phyloP scores from a whole-genome alignment of 2,797 vertebrate genomes.

The Rhabdophis nuchalis region DNA sequence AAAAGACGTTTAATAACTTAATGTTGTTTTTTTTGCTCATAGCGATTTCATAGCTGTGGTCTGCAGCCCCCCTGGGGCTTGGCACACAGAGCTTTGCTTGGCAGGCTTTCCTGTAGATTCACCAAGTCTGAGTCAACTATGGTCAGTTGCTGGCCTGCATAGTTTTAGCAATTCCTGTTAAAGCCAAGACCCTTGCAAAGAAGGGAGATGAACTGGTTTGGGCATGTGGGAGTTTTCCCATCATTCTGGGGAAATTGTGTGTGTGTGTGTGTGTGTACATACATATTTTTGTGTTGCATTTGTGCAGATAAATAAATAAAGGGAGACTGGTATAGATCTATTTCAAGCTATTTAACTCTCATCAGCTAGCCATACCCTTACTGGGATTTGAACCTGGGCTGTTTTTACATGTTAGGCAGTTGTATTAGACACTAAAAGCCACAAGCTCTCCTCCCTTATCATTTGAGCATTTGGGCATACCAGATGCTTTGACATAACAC shows the following conservation, averaged over 20 bases:
- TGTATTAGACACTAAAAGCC: too few relatives aligned
- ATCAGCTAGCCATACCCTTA: too few relatives aligned
- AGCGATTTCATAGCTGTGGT: conserved; percentile 57
- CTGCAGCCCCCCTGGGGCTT: conserved; percentile 69
- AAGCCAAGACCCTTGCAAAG: conserved; percentile 41
- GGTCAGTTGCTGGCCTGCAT: conserved; percentile 46
- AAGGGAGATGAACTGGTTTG: background rate
- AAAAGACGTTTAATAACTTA: conserved; percentile 69
- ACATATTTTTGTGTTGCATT: too few relatives aligned
- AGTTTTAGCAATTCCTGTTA: conserved; percentile 58
- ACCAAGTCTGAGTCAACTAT: conserved; percentile 52
- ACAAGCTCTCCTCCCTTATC: too few relatives aligned
- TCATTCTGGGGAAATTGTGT: conserved; percentile 31
- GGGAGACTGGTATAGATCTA: too few relatives aligned
- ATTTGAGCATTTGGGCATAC: too few relatives aligned
- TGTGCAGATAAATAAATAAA: too few relatives aligned
- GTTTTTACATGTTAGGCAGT: too few relatives aligned
- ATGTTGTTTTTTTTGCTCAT: conserved; percentile 67
- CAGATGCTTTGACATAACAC: too few relatives aligned
- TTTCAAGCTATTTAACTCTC: too few relatives aligned
- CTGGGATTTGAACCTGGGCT: too few relatives aligned
- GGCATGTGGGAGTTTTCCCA: background rate
- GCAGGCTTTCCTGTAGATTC: conserved; percentile 57
- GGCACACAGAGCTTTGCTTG: conserved; percentile 62
- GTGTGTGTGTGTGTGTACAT: too few relatives aligned